Conservation (phyloP, 2,888 invertebrate genomes). For the Rhodophaea formosa region DNA sequence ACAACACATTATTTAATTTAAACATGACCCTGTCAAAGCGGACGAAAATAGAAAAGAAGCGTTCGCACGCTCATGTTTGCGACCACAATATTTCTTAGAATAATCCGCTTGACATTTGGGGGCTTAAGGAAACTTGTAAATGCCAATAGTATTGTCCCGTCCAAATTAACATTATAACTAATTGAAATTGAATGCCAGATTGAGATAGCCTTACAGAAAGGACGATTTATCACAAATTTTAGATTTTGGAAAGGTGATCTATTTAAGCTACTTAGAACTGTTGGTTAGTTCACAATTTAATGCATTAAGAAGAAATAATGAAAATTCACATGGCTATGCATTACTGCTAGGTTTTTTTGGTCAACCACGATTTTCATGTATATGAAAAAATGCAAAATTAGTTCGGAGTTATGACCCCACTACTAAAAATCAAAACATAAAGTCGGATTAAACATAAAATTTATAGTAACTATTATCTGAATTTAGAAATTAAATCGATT, state of each 20-base stretch:
- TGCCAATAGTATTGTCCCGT: constrained; percentile 43
- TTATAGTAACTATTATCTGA: too few relatives aligned
- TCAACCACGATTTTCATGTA: too few relatives aligned
- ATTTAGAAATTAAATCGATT: too few relatives aligned
- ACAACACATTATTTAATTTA: background rate
- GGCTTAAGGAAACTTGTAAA: constrained; percentile 54
- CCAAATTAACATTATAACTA: constrained; percentile 46
- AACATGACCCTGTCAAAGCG: background rate
- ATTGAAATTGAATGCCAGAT: constrained; percentile 66
- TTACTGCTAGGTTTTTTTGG: too few relatives aligned
- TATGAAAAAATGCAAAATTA: too few relatives aligned
- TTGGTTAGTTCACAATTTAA: too few relatives aligned
- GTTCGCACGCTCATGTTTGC: constrained; percentile 46
- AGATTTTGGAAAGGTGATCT: constrained; percentile 17
- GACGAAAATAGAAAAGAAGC: background rate
- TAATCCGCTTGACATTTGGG: constrained; percentile 67
- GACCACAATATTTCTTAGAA: constrained; percentile 40
- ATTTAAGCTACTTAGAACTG: background rate
- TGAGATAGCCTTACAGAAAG: constrained; percentile 45
- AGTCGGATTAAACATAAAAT: too few relatives aligned
- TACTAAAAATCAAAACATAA: too few relatives aligned
- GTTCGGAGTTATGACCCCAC: too few relatives aligned
- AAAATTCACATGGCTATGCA: too few relatives aligned
- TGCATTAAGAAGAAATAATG: too few relatives aligned
- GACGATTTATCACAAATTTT: constrained; percentile 20